These are phyloP conservation scores for Mesorhabditis spiculigera DNA, from an alignment of 2,888 invertebrate genomes.

Conservation along the genomic window DNA sequence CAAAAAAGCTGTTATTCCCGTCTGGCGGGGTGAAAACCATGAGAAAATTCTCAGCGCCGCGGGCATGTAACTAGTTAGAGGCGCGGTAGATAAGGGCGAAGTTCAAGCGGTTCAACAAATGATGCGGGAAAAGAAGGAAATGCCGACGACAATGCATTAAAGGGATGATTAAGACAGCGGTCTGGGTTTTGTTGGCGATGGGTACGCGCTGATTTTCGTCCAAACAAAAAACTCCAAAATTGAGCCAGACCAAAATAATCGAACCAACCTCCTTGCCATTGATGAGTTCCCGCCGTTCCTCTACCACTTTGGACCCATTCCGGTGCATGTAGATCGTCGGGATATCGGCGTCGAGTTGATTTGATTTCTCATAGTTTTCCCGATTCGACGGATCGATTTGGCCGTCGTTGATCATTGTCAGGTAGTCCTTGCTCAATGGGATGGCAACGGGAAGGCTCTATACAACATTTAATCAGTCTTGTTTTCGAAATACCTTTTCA, in stretches of 20 bases:
- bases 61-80: not conserved
- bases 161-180: too few relatives aligned
- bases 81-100: not conserved
- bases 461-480: not conserved
- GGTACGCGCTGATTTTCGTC: not conserved
- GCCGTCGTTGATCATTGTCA: not conserved
- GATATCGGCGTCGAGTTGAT: not conserved
- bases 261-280: not conserved
- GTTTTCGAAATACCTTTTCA: not conserved
- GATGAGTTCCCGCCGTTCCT: not conserved
- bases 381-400: not conserved
- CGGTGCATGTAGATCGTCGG: not conserved
- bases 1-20: too few relatives aligned
- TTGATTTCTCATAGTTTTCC: slow-evolving; percentile 1
- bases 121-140: too few relatives aligned
- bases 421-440: not conserved
- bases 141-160: too few relatives aligned
- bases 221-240: not conserved
- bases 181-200: too few relatives aligned
- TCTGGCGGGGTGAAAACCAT: too few relatives aligned
- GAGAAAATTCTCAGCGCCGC: too few relatives aligned
- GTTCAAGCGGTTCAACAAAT: not conserved
- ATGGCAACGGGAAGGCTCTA: not conserved
- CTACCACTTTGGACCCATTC: not conserved
- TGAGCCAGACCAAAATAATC: not conserved